Evolutionary conservation across 23 tunicate genomes (phyloP), one percentile per base, ranked within the genome.

Genomic region (Aplidium turbinatum): DNA sequence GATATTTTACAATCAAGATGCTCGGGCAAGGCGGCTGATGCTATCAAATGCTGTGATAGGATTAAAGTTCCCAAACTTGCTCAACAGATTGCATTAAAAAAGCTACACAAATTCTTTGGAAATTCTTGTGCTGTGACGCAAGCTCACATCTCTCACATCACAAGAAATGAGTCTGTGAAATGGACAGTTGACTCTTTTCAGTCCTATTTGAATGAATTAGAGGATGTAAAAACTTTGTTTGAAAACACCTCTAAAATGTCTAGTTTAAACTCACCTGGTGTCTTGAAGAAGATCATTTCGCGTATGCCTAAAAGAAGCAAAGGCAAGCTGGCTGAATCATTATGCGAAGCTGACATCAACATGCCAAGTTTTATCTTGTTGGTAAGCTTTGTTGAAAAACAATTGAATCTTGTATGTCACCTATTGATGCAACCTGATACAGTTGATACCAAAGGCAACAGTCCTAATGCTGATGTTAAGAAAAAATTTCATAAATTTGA

Each of bases 21-120:
- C 28, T 36, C 25, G 4, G 50, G 72, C 16, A 65, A 65, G 72
- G 72, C 72, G 3, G 3, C 31, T 18, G 72, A 65, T 19, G 72
- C 72, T 7, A 65, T 65, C 48, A 65, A 21, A 65, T 65, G 48
- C 22, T 65, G 72, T 26, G 72, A 65, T 13, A 35, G 72, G 26
- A 65, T 65, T 18, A 16, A 65, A 35, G 50, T 36, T 35, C 50
- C 50, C 3, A 29, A 65, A 65, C 29, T 65, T 65, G 72, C 72
- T 65, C 7, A 36, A 13, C 36, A 21, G 7, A 65, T 23, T 6
- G 50, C 72, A 7, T 28, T 65, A 27, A 50, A 65, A 18, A 65
- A 38, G 50, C 72, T 65, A 28, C 28, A 35, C 6, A 65, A 21
- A 38, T 65, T 19, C 38, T 65, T 65, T 38, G 50, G 50, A 13